A percentile compares a stretch with the other conserved stretches of the same genome.
Conservation (phyloP, 2,888 invertebrate species). For the Eupithecia centaureata region DNA sequence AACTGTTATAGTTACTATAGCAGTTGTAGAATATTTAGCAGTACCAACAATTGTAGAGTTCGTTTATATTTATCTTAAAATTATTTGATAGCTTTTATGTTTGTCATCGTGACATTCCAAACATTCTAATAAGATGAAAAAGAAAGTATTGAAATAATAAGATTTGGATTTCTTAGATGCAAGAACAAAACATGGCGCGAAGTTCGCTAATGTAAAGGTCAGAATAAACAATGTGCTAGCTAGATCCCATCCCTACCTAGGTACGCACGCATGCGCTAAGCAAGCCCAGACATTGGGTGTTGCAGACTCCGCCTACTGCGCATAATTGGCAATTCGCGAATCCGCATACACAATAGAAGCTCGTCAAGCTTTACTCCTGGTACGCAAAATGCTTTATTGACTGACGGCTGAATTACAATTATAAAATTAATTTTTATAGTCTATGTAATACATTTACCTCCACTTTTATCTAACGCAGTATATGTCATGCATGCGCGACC, state of each 20-base stretch:
- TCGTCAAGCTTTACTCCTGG: neutral
- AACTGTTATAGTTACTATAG: constrained; percentile 18
- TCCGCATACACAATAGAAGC: neutral
- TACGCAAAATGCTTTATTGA: neutral
- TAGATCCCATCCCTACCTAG: constrained; percentile 13
- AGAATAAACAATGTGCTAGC: neutral
- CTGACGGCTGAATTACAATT: neutral
- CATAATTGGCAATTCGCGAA: constrained; percentile 27
- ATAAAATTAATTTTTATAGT: neutral
- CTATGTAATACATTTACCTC: neutral
- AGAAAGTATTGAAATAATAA: no score
- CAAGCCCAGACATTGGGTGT: constrained; percentile 68
- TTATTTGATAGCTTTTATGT: neutral
- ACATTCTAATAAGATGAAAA: neutral
- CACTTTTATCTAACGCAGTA: constrained; percentile 33
- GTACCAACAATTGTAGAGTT: neutral
- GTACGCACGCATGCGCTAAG: constrained; percentile 68
- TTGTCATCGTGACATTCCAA: neutral
- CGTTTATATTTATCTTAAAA: neutral
- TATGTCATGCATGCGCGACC: constrained; percentile 49
- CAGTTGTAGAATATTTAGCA: constrained; percentile 9
- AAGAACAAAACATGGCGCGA: neutral
- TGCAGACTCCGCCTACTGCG: constrained; percentile 71
- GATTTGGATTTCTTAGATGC: neutral
- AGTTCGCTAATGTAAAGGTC: neutral